Conservation (phyloP, 2,888 invertebrate species). For the Mystacides longicornis region DNA sequence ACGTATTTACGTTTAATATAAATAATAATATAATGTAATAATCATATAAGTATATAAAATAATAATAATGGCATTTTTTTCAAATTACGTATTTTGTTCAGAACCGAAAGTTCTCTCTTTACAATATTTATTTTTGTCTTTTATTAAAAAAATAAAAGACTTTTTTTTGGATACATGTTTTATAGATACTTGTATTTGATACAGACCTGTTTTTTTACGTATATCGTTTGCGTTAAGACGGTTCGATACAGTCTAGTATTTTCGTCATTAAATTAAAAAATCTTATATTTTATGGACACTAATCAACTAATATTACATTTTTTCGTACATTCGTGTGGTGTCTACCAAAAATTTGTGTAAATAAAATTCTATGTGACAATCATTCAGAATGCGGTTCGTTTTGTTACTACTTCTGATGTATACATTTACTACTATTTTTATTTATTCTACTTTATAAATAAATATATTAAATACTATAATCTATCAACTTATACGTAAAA, state of each 20-base stretch:
- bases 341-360: too few species aligned
- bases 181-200: constrained; percentile 13
- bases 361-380: too few species aligned
- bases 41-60: constrained; percentile 25
- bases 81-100: constrained; percentile 25
- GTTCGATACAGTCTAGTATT: neutral
- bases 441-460: too few species aligned
- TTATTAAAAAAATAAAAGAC: too few species aligned
- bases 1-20: constrained; percentile 18
- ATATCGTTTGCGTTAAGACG: constrained; percentile 22
- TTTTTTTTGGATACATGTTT: too few species aligned
- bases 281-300: too few species aligned
- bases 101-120: too few species aligned
- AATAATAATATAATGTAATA: constrained; percentile 26
- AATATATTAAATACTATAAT: too few species aligned
- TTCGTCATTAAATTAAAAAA: neutral
- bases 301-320: too few species aligned
- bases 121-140: too few species aligned
- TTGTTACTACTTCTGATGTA: neutral
- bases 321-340: too few species aligned
- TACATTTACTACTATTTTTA: neutral
- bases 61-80: constrained; percentile 15
- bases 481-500: too few species aligned
- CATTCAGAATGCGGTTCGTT: neutral
- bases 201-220: constrained; percentile 18